Base-by-base conservation (phyloP, 2,113 vertebrate genomes). In the Pycnonotus jocosus region DNA sequence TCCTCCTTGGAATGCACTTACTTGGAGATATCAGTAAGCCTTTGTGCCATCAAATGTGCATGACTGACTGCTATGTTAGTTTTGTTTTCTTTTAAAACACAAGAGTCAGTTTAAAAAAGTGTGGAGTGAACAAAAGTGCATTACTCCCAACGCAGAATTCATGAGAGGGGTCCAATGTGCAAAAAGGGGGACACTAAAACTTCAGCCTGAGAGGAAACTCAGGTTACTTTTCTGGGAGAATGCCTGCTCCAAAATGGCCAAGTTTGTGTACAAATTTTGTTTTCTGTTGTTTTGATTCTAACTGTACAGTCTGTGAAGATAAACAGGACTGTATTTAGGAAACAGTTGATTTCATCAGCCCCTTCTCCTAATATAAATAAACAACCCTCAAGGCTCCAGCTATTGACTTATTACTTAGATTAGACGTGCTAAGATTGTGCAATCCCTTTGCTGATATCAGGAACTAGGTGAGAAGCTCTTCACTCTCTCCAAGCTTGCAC, bases 361-460 rank as follows among this genome's bases (percentile, higher is more conserved):
- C 47, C 19, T 64, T 70, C 68, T 73, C 54, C 33, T 74, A 50
- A 62, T 42, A 71, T 28, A 92, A 92, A 90, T 24, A 90, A 90
- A 83, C 72, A 92, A 71, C 15, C 4, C 51, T 56, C 64, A 44
- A 70, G 64, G 44, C 28, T 86, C 53, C 86, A 88, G 68, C 81
- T 86, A 84, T 15, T 82, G 79, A 88, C 81, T 88, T 88, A 64
- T 33, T 48, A n/a, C 91, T 93, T 62, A 86, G 81, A 86, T 95
- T 73, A 89, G 48, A 86, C 86, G 60, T 22, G 56, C 69, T 71
- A 81, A 74, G 19, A 31, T 93, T 88, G 62, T n/a, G 65, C 86
- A 94, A 93, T 58, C 37, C 44, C 44, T 88, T 44, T 74, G 72
- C 88, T 91, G 64, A 5, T 88, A 90, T 3, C 47, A 28, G 56